phyloP scores from a whole-genome alignment of 2,113 vertebrate genomes.

The Festucalex cinctus region DNA sequence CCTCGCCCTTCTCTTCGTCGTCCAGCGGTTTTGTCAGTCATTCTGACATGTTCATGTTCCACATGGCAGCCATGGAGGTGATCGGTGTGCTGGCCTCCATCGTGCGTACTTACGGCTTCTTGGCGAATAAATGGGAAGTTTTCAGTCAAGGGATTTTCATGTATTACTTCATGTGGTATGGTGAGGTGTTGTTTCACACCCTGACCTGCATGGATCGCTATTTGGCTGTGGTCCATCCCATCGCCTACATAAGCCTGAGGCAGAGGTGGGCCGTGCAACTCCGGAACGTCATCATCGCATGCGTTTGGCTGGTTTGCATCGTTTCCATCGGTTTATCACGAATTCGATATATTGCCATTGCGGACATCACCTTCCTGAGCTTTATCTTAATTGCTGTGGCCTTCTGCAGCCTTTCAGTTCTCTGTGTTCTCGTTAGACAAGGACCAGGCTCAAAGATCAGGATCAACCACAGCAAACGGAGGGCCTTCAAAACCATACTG shows the following conservation, averaged over 20 bases:
- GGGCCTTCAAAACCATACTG: conserved; percentile 10
- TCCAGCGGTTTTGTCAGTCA: neutral
- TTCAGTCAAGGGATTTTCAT: rapidly evolving
- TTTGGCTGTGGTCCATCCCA: conserved; percentile 21
- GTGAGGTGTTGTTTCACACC: neutral
- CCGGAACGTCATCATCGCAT: neutral
- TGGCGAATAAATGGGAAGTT: rapidly evolving
- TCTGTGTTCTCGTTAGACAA: neutral
- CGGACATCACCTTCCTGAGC: rapidly evolving
- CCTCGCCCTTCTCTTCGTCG: neutral
- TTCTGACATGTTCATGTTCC: conserved; percentile 26
- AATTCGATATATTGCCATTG: rapidly evolving
- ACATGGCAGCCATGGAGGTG: conserved; percentile 27
- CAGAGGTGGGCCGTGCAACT: neutral
- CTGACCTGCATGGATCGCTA: conserved; percentile 28
- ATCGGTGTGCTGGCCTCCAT: rapidly evolving
- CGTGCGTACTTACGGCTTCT: neutral
- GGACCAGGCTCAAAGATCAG: neutral
- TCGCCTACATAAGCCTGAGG: conserved; percentile 13
- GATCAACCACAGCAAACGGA: neutral
- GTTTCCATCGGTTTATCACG: rapidly evolving
- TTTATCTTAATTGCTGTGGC: rapidly evolving
- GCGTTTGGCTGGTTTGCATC: conserved; percentile 5
- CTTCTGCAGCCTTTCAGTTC: conserved; percentile 8
- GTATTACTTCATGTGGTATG: rapidly evolving